Evolutionary conservation across 2,113 vertebrate species (phyloP), one percentile per base, ranked within the genome.

Genomic region (Cinclus cinclus): DNA sequence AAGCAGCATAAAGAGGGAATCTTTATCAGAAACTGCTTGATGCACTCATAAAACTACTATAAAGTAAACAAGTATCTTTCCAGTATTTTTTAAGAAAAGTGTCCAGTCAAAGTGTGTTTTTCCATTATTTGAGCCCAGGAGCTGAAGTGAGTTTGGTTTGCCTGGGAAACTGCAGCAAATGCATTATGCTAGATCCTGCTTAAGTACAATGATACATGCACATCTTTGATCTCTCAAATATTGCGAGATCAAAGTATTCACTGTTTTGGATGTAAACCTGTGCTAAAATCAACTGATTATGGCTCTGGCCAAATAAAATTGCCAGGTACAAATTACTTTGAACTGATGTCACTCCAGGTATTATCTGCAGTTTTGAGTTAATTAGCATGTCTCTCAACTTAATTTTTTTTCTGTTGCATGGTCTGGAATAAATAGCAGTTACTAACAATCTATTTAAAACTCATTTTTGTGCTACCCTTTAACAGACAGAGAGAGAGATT

Each of bases 321-420:
- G 93, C 42, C 59, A 56, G 56, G 75, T 94, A 96, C 70, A 96
- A 96, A 93, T 93, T n/a, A 80, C 84, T 98, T 97, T 97, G 89
- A 98, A 95, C 94, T 97, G 44, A 55, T 94, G 75, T 94, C 94
- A 94, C 65, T 95, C 39, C 88, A 94, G 28, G 30, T 95, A 84
- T 83, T 70, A 85, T 41, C 41, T 96, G 53, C 55, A 91, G 44
- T 90, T 91, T 76, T 93, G 69, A 95, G 65, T 96, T 97, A 97
- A 98, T 98, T 97, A 96, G 55, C 78, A 91, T 96, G 93, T 93
- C 94, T 98, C 97, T 97, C 96, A 97, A 97, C 83, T 95, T 94
- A 56, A 52, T 97, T 95, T 93, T 64, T 95, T 81, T 96, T 68
- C 74, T 95, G 56, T 91, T 93, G 60, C 49, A 71, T 91, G 96